Evolutionary conservation across 2,888 invertebrate genomes (phyloP), one percentile per base, ranked within the genome.

Genomic region (Phorcus lineatus): DNA sequence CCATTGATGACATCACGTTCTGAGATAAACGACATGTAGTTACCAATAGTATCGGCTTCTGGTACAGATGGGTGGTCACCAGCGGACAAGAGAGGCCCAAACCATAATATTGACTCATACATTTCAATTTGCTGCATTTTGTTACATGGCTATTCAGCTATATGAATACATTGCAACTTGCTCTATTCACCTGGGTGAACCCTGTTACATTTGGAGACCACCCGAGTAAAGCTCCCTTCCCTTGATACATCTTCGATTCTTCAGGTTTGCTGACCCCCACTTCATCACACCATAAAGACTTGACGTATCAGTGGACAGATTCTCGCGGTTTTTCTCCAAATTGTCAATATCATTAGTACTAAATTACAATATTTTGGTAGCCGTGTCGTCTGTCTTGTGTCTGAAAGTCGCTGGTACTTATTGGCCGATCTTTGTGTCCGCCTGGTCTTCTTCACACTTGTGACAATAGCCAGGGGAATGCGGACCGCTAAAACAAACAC

Each of bases 281-380:
- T 16, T 62, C 22, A 24, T 62, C 62, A 17, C 28, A 24, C 62
- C 62, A 47, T 47, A 47, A 47, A 47, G 47, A 13, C 47, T 47
- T 13, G 47, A 47, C 24, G 28, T 62, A 62, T 62, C 62, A 62
- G 16, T 24, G 28, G 28, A 24, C 28, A 28, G 62, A 28, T 77
- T 77, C 54, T 70, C 67, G 78, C 70, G 54, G 67, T 70, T 66
- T 78, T 67, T 52, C 78, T 66, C 52, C 78, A 78, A 70, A 70
- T 78, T 78, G 78, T 78, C 40, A 78, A 78, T 78, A 78, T 78
- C 66, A 78, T 78, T 78, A 78, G 78, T 28, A 53, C 19, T 70
- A 67, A 78, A 78, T 78, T 78, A 78, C 78, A 78, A 78, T 78
- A 78, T 78, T 78, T 78, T 78, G 52, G 62, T 66, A 52, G 52